Evolutionary conservation across 1,140 invertebrate species (phyloP), one percentile per base, ranked within the genome.

Genomic region (Zaprionus lachaisei): DNA sequence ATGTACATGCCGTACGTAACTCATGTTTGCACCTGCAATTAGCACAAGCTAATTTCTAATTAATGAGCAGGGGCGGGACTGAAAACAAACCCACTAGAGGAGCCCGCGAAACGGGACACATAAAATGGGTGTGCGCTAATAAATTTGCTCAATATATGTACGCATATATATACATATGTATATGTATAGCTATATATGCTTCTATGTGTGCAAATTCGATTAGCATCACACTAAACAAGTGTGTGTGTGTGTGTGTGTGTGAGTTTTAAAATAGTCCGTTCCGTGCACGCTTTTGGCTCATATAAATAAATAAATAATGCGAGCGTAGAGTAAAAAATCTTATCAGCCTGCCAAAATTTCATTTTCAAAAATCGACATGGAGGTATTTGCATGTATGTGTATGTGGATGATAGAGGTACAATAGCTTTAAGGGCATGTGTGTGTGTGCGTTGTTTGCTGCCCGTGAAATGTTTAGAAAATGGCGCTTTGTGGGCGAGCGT

Each of bases 321-420:
- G 20, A 49, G 1, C 6, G 49, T 56, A 49, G 57, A 55, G 49
- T 66, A 26, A 15, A 58, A 51, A 61, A 38, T 41, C 73, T 79
- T 84, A 84, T 84, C 81, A 76, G 34, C 31, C 49, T 37, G 67
- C 41, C 62, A 61, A 74, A 81, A 79, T 79, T 81, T 75, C 49
- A 69, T 81, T 81, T 86, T 85, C 79, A 85, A 69, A 51, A 51
- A 2, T 62, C 62, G 44, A 65, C 61, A 67, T 37, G 54, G 56
- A 64, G 41, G 37, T 26, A 67, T 55, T 47, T 44, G 54, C 31
- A 68, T 31, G 26, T 31, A 14, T 62, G 4, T 62, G n/a, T 34
- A 9, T 14, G n/a, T 49, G 31, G 2, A 49, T 81, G 69, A 78
- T 81, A 62, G 84, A 51, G 51, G 38, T 62, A 49, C 26, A 49